phyloP scores from a whole-genome alignment of 2,113 vertebrate genomes.

The Holacanthus passer region DNA sequence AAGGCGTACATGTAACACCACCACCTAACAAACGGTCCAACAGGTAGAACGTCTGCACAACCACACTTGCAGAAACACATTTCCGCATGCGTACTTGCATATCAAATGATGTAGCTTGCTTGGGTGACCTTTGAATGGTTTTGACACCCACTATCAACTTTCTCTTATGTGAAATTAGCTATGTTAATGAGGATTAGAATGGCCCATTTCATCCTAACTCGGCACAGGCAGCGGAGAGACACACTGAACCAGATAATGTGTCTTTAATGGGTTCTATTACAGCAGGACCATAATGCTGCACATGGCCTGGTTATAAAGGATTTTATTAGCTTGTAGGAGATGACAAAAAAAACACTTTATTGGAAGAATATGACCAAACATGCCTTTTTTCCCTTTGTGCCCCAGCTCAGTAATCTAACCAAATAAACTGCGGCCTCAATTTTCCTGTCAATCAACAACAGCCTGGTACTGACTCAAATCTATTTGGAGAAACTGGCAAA shows the following conservation, averaged over 20 bases:
- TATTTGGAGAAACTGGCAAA: slow-evolving; percentile 4
- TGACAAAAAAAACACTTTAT: slow-evolving; percentile 34
- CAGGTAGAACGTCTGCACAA: background rate
- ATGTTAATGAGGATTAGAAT: slow-evolving; percentile 78
- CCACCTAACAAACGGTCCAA: slow-evolving; percentile 7
- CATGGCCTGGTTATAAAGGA: slow-evolving; percentile 43
- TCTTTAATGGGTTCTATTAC: slow-evolving; percentile 73
- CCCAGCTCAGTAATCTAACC: background rate
- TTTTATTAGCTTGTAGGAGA: slow-evolving; percentile 50
- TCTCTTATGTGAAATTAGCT: slow-evolving; percentile 78
- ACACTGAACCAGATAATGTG: slow-evolving; percentile 76
- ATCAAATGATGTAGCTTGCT: slow-evolving; percentile 39
- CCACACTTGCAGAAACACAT: background rate
- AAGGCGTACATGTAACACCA: background rate
- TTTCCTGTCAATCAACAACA: slow-evolving; percentile 19
- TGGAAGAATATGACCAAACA: slow-evolving; percentile 39
- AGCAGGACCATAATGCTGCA: slow-evolving; percentile 51
- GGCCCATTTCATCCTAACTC: slow-evolving; percentile 72
- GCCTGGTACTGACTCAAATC: slow-evolving; percentile 1
- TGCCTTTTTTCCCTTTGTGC: slow-evolving; percentile 1
- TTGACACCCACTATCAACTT: slow-evolving; percentile 72
- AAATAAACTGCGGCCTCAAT: slow-evolving; percentile 13
- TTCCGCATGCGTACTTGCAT: background rate
- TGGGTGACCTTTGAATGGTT: slow-evolving; percentile 70
- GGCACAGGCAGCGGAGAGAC: slow-evolving; percentile 61